These are phyloP conservation scores for Lamproptera curius DNA, from an alignment of 2,888 invertebrate genomes.

Conservation along the genomic window DNA sequence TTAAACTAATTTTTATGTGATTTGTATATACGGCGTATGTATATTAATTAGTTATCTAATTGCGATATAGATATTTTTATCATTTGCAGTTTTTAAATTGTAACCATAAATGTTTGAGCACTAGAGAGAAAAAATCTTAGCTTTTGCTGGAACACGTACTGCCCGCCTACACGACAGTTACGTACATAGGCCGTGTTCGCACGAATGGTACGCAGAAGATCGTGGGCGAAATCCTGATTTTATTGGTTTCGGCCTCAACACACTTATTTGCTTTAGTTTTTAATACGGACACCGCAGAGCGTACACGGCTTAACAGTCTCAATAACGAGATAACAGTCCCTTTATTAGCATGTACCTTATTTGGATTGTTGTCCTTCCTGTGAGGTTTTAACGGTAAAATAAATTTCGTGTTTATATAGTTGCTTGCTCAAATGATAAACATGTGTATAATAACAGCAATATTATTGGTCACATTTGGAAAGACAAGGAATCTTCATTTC, in stretches of 20 bases:
- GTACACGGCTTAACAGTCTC: conserved; percentile 17
- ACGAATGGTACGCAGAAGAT: conserved; percentile 44
- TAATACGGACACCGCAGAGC: conserved; percentile 34
- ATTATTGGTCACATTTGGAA: background rate
- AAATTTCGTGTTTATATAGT: background rate
- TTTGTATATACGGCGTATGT: too few species aligned
- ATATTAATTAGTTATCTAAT: too few species aligned
- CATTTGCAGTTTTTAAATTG: too few species aligned
- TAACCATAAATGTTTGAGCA: too few species aligned
- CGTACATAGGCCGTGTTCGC: conserved; percentile 51
- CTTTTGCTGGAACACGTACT: conserved; percentile 31
- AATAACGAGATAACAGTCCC: conserved; percentile 8
- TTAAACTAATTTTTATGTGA: too few species aligned
- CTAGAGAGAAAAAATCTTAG: conserved; percentile 19
- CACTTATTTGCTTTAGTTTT: conserved; percentile 54
- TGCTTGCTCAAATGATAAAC: background rate
- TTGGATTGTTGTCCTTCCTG: background rate
- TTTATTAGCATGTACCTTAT: background rate
- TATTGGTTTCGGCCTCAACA: conserved; percentile 48
- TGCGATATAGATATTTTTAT: too few species aligned
- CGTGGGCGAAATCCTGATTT: conserved; percentile 67
- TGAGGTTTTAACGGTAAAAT: background rate
- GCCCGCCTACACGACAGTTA: conserved; percentile 45
- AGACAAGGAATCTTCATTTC: too few species aligned
- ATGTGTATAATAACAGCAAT: background rate